These are phyloP conservation scores for Danaus plexippus DNA, from an alignment of 1,140 invertebrate genomes.

Conservation along the genomic window DNA sequence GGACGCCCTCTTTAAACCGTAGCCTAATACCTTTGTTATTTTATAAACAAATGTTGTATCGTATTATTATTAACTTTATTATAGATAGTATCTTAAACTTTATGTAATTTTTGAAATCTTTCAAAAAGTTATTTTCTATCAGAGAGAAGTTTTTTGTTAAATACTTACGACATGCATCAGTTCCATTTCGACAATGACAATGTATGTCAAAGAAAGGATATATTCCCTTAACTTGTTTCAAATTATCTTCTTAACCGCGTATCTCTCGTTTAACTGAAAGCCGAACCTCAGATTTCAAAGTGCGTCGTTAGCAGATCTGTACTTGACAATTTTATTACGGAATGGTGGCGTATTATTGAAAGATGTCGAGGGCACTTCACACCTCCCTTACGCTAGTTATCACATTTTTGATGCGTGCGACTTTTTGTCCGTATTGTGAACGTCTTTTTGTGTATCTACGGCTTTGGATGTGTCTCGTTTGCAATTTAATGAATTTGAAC, in stretches of 20 bases:
- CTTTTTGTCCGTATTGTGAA: slow-evolving; percentile 38
- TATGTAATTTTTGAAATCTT: too few relatives aligned
- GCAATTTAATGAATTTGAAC: slow-evolving; percentile 1
- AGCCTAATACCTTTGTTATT: too few relatives aligned
- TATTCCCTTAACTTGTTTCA: too few relatives aligned
- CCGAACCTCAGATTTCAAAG: slow-evolving; percentile 45
- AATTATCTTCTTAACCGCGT: slow-evolving; percentile 11
- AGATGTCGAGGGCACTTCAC: slow-evolving; percentile 43
- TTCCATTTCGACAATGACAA: too few relatives aligned
- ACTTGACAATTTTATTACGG: slow-evolving; percentile 63
- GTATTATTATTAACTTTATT: too few relatives aligned
- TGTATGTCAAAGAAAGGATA: too few relatives aligned
- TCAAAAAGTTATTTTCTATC: too few relatives aligned
- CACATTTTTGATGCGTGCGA: slow-evolving; percentile 55
- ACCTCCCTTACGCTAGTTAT: slow-evolving; percentile 65
- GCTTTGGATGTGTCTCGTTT: slow-evolving; percentile 4
- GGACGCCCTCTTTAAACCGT: too few relatives aligned
- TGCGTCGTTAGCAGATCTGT: slow-evolving; percentile 60
- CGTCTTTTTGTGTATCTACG: slow-evolving; percentile 34
- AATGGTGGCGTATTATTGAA: slow-evolving; percentile 48
- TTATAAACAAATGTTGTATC: too few relatives aligned
- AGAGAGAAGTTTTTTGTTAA: too few relatives aligned
- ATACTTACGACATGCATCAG: too few relatives aligned
- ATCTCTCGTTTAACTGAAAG: slow-evolving; percentile 40
- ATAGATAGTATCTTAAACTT: too few relatives aligned